Conservation (phyloP, 2,797 vertebrate species). For the Enteromius mattozi region DNA sequence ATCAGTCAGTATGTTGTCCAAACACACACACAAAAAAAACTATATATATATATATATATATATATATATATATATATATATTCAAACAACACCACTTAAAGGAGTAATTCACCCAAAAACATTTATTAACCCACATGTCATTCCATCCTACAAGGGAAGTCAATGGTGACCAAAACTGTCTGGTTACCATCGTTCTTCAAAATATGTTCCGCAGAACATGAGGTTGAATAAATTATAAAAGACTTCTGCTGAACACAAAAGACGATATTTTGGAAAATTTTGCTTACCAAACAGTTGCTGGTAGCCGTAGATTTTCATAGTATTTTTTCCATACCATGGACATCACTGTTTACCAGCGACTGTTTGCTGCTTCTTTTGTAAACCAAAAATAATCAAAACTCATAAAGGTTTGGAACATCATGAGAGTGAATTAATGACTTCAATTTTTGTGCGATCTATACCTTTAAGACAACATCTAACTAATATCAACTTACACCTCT, state of each 20-base stretch:
- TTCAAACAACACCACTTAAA: constrained; percentile 18
- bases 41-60: background rate
- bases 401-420: background rate
- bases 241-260: background rate
- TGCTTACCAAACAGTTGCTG: background rate
- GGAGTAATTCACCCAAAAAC: background rate
- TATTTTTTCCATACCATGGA: background rate
- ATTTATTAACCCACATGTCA: background rate
- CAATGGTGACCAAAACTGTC: background rate
- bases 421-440: background rate
- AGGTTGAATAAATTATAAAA: background rate
- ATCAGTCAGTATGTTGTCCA: constrained; percentile 7
- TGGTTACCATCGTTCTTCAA: background rate
- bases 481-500: constrained; percentile 62
- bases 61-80: background rate
- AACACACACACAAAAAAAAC: constrained; percentile 41
- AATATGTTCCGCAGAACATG: background rate
- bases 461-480: constrained; percentile 19
- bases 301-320: background rate
- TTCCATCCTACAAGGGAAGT: background rate
- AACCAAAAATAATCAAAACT: background rate
- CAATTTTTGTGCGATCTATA: background rate
- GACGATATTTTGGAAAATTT: background rate
- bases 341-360: background rate
- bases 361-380: background rate